phyloP scores from a whole-genome alignment of 2,113 vertebrate species.

The Xenopus borealis region DNA sequence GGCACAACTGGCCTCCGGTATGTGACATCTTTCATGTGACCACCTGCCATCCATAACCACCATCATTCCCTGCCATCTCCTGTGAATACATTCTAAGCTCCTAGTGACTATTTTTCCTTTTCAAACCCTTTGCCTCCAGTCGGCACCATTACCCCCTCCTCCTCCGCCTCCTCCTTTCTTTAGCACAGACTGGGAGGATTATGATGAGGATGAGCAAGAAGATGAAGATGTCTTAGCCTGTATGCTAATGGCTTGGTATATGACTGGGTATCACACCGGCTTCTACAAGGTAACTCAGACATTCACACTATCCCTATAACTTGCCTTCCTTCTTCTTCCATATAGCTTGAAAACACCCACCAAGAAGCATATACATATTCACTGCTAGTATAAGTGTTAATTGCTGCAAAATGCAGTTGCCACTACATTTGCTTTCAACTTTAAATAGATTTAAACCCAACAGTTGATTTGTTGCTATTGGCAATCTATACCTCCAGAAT shows the following conservation, averaged over 20 bases:
- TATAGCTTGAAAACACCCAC: too few species aligned
- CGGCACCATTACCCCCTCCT: constrained; percentile 45
- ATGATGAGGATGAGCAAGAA: constrained; percentile 16
- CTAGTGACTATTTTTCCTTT: not conserved
- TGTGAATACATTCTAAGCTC: not conserved
- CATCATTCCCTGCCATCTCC: not conserved
- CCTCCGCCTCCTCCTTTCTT: constrained; percentile 5
- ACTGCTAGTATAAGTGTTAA: too few species aligned
- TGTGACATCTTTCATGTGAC: not conserved
- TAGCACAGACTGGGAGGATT: constrained; percentile 29
- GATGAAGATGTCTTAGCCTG: constrained; percentile 46
- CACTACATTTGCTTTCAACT: too few species aligned
- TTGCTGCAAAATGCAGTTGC: too few species aligned
- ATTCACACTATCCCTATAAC: not conserved
- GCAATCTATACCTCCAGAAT: too few species aligned
- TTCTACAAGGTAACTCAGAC: constrained; percentile 56
- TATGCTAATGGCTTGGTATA: constrained; percentile 68
- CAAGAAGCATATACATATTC: too few species aligned
- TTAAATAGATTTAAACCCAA: too few species aligned
- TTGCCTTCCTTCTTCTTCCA: not conserved
- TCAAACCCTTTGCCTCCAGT: constrained; percentile 20
- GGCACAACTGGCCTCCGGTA: constrained; percentile 41
- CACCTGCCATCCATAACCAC: not conserved
- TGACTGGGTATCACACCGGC: constrained; percentile 65
- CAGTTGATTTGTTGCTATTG: too few species aligned